Conservation (phyloP, 37 sponge, comb jelly and placozoan genomes). For the Dysidea cf. avara region DNA sequence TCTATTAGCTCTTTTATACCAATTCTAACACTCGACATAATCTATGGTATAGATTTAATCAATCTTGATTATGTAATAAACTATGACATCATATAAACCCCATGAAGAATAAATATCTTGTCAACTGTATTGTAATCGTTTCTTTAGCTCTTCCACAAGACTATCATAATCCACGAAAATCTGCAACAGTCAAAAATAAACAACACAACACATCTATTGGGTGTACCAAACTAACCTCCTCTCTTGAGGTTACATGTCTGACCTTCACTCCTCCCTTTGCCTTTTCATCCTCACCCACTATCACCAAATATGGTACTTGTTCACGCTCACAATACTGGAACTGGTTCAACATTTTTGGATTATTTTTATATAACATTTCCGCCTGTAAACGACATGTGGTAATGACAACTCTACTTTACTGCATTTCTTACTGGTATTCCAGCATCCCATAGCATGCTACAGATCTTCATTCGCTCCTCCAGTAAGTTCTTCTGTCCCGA, state of each 20-base stretch:
- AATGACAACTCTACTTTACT: background rate
- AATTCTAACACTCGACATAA: too few species aligned
- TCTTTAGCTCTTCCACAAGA: too few species aligned
- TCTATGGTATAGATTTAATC: too few species aligned
- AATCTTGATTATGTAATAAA: too few species aligned
- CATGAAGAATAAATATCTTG: too few species aligned
- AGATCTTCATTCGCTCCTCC: conserved; percentile 81
- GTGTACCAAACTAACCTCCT: conserved; percentile 59
- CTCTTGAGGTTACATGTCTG: conserved; percentile 61
- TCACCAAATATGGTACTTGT: conserved; percentile 64
- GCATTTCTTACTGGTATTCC: conserved; percentile 63
- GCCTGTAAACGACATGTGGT: conserved; percentile 41
- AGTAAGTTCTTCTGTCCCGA: conserved; percentile 89
- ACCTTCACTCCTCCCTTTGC: conserved; percentile 81
- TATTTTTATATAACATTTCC: conserved; percentile 88
- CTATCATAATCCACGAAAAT: too few species aligned
- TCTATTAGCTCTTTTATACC: too few species aligned
- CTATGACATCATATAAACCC: too few species aligned
- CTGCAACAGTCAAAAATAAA: too few species aligned
- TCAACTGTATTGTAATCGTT: too few species aligned
- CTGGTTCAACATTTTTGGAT: conserved; percentile 95
- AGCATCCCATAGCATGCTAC: conserved; percentile 83
- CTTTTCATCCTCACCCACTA: conserved; percentile 86
- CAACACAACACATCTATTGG: too few species aligned
- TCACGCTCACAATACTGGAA: conserved; percentile 94